These are phyloP conservation scores for Helostoma temminkii DNA, from an alignment of 2,797 vertebrate genomes.

Conservation along the genomic window DNA sequence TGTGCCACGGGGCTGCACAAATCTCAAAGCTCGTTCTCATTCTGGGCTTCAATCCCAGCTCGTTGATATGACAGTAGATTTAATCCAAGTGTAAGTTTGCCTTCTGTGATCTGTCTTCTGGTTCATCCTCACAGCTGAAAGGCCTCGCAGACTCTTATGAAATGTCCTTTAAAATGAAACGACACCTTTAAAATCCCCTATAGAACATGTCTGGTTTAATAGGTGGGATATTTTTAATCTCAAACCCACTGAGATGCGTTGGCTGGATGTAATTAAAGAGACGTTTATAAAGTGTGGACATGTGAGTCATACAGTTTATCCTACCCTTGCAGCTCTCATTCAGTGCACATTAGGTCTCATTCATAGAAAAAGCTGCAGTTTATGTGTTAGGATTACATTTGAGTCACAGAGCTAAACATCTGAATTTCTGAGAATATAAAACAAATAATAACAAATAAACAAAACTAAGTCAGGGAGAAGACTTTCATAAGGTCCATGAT, in stretches of 20 bases:
- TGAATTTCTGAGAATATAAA: background rate
- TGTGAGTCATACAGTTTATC: conserved; percentile 43
- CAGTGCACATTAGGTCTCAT: conserved; percentile 18
- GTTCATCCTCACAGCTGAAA: conserved; percentile 1
- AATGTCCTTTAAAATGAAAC: conserved; percentile 11
- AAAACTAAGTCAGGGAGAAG: too few relatives aligned
- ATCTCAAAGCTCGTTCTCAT: conserved; percentile 32
- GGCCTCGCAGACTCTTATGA: background rate
- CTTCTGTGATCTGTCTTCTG: conserved; percentile 18
- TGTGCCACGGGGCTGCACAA: background rate
- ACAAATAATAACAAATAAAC: background rate
- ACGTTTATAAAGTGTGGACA: conserved; percentile 22
- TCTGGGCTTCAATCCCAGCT: conserved; percentile 1
- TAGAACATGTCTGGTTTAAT: conserved; percentile 20
- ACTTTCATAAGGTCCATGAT: too few relatives aligned
- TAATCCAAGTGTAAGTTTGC: conserved; percentile 10
- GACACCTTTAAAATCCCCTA: background rate
- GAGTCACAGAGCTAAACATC: background rate
- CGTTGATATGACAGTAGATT: conserved; percentile 1
- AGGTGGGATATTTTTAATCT: conserved; percentile 55
- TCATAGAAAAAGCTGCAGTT: background rate
- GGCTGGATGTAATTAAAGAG: conserved; percentile 58
- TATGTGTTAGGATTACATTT: too few relatives aligned
- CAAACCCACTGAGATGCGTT: conserved; percentile 28
- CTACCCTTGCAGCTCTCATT: background rate